A percentile compares a stretch with the other conserved stretches of the same genome.
phyloP scores from a whole-genome alignment of 2,888 invertebrate species.

The Mylabris sibirica region DNA sequence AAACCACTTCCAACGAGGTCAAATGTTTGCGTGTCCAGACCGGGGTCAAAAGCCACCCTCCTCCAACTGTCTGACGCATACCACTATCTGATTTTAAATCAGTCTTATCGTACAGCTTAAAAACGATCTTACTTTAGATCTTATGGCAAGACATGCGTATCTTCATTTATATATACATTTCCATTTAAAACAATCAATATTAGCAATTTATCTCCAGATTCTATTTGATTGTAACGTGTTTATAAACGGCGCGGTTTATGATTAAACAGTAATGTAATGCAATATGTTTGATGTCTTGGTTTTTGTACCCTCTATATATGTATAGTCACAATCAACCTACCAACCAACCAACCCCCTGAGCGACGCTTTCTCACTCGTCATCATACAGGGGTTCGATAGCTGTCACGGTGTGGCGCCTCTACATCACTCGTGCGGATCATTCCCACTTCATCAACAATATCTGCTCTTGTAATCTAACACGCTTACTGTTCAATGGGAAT shows the following conservation, averaged over 20 bases:
- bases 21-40: constrained; percentile 45
- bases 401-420: constrained; percentile 57
- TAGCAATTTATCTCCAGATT: background rate
- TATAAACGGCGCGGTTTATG: constrained; percentile 47
- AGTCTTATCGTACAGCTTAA: background rate
- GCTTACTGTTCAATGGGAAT: constrained; percentile 3
- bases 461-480: constrained; percentile 41
- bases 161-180: background rate
- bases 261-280: constrained; percentile 48
- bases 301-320: constrained; percentile 41
- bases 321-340: constrained; percentile 13
- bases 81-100: constrained; percentile 47
- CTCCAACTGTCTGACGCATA: constrained; percentile 48
- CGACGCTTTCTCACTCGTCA: constrained; percentile 27
- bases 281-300: constrained; percentile 56
- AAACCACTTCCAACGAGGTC: constrained; percentile 46
- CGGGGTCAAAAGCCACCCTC: constrained; percentile 36
- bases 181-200: background rate
- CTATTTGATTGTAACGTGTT: constrained; percentile 22
- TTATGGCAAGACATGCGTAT: background rate
- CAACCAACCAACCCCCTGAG: constrained; percentile 24
- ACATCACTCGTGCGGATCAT: constrained; percentile 54
- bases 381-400: constrained; percentile 35
- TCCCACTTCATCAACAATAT: constrained; percentile 51
- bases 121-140: background rate